Base-by-base conservation (phyloP, 35 echinoderm and acorn worm species). In the Heliocidaris erythrogramma region DNA sequence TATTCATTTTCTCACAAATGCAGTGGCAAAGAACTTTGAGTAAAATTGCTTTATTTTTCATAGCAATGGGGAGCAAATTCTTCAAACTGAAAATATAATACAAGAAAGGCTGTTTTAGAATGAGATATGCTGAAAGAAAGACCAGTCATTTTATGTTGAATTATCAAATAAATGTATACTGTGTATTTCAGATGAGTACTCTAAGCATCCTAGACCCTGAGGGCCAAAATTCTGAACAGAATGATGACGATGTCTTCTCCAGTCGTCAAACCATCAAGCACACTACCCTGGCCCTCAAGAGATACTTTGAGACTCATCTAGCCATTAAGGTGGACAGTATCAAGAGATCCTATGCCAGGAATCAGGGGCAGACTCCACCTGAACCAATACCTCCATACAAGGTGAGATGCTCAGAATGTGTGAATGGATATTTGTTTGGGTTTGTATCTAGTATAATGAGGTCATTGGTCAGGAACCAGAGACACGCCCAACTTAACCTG, bases 301-400 rank as follows among this genome's bases (percentile, higher is more conserved):
- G 95, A 21, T 99, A 99, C 95, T 99, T 99, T 97, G 98, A 99
- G 91, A 97, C 97, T 24, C 98, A 97, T 50, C 94, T 99, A 29
- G 91, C 97, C 5, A 60, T 95, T 48, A 96, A 96, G 59, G 96
- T 97, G 0, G 98, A 97, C 59, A 95, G 95, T 92, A 95, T 99
- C 31, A 99, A 99, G 93, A 96, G 97, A 90, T 86, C 97, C 16
- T 96, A 94, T 86, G 94, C 97, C 42, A 95, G 97, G 85, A 96
- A 94, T 32, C 97, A 99, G 86, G 98, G 97, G 16, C 85, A 97
- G 31, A 90, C 96, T 47, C 95, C 96, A 18, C 95, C 95, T 2
- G 98, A 99, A 6, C 94, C 96, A 0, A 97, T 96, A 65, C 98
- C 98, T 49, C 96, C 96, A 35, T 97, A 96, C 88, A 99, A 99